Percentiles rank a stretch among this genome's conserved stretches.
These are phyloP conservation scores for Porites cylindrica DNA, from an alignment of 92 coral and sea anemone species.

Conservation along the genomic window DNA sequence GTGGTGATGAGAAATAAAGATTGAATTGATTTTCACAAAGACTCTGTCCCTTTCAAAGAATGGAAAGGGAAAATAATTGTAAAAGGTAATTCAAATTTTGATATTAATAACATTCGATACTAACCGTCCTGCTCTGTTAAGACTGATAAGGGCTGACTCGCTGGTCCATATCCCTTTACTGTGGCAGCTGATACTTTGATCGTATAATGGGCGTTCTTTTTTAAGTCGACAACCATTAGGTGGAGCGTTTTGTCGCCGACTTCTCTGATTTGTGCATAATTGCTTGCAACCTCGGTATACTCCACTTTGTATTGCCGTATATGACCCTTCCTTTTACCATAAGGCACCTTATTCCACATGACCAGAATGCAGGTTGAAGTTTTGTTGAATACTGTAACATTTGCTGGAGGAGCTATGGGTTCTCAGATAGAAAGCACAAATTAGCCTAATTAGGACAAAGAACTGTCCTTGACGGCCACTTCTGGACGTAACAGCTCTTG, in stretches of 20 bases:
- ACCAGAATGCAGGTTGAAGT: slow-evolving; percentile 26
- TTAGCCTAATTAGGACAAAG: neutral
- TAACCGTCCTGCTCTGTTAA: neutral
- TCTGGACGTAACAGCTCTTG: neutral
- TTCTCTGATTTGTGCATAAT: neutral
- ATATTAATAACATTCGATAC: too few relatives aligned
- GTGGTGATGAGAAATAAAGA: too few relatives aligned
- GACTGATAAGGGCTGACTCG: neutral
- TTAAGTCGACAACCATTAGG: neutral
- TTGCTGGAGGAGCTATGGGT: slow-evolving; percentile 4
- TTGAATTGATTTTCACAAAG: too few relatives aligned
- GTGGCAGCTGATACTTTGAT: slow-evolving; percentile 8
- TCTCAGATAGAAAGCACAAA: neutral
- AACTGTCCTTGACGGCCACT: too few relatives aligned
- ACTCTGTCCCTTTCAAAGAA: too few relatives aligned
- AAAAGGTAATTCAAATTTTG: too few relatives aligned
- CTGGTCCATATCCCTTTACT: slow-evolving; percentile 10
- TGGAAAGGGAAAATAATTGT: too few relatives aligned
- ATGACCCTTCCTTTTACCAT: neutral
- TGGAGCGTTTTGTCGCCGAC: neutral
- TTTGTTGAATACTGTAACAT: slow-evolving; percentile 7
- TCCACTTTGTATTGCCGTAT: slow-evolving; percentile 8
- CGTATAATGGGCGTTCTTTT: neutral
- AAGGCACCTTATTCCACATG: slow-evolving; percentile 18
- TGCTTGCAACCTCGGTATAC: neutral